phyloP scores from a whole-genome alignment of 2,888 invertebrate species.

The Amphipyra tragopoginis region DNA sequence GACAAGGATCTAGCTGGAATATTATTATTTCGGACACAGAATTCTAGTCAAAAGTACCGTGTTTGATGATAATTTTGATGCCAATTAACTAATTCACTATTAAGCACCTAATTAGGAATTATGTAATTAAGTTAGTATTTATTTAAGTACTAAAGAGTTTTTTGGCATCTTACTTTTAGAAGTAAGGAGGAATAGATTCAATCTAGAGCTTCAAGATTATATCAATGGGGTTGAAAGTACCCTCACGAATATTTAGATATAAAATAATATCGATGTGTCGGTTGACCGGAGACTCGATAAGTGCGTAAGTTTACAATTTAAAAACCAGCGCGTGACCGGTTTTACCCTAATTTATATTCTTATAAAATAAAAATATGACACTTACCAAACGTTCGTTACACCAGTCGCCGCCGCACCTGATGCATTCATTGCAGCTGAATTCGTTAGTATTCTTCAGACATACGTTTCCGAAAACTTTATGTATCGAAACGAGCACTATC shows the following conservation, averaged over 20 bases:
- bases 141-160: too few species aligned
- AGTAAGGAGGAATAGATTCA: too few species aligned
- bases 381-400: constrained; percentile 74
- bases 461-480: constrained; percentile 71
- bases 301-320: neutral
- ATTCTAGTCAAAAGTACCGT: too few species aligned
- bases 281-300: neutral
- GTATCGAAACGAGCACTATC: constrained; percentile 71
- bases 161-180: too few species aligned
- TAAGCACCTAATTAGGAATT: too few species aligned
- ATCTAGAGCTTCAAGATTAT: too few species aligned
- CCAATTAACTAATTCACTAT: too few species aligned
- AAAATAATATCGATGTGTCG: neutral
- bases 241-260: neutral
- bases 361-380: constrained; percentile 42
- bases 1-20: constrained; percentile 10
- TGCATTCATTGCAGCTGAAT: constrained; percentile 78
- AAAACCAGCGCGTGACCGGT: constrained; percentile 7
- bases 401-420: constrained; percentile 78
- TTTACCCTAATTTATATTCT: constrained; percentile 19
- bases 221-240: neutral
- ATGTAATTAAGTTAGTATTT: too few species aligned
- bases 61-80: too few species aligned
- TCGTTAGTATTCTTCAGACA: constrained; percentile 55
- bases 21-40: neutral